Evolutionary conservation across 2,888 invertebrate species (phyloP), one percentile per base, ranked within the genome.

Genomic region (Scelioninae gen. 1): DNA sequence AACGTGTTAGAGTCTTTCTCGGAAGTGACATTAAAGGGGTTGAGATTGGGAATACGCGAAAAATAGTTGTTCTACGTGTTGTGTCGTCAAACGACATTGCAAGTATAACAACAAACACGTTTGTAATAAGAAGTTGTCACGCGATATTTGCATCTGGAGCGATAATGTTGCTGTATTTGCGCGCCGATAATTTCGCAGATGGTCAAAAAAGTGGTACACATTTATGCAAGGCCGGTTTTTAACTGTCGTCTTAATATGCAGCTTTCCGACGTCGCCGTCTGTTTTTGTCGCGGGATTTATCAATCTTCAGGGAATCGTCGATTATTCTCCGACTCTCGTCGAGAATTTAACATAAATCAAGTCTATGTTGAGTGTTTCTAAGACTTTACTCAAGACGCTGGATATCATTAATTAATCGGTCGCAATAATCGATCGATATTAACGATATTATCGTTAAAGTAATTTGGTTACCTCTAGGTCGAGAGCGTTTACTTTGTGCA

Each of bases 111-210:
- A 75, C 82, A 75, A 78, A 74, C 82, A n/a, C n/a, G n/a, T n/a
- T n/a, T n/a, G n/a, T n/a, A n/a, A n/a, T n/a, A n/a, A n/a, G 68
- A 56, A 75, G 45, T 74, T 43, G 83, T 77, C 83, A 84, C 83
- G 83, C 83, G 83, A 84, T 81, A 84, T 84, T 80, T 81, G 69
- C 83, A 84, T 84, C 77, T 63, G 55, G 69, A 65, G 68, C 80
- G 80, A 51, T 72, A 76, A 77, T 77, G 79, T 76, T 16, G 74
- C 58, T 55, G 65, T 62, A 65, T 75, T 83, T 76, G 71, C 55
- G 66, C 69, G 56, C 71, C 53, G 58, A 82, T 62, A 68, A 74
- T 72, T 75, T 66, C 63, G 60, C 47, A 47, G 63, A 66, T 56
- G 78, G 32, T 29, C 40, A 8, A 82, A 77, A 82, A 63, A 74